Evolutionary conservation across 2,797 vertebrate genomes (phyloP), one percentile per base, ranked within the genome.

Genomic region (Callimico goeldii): DNA sequence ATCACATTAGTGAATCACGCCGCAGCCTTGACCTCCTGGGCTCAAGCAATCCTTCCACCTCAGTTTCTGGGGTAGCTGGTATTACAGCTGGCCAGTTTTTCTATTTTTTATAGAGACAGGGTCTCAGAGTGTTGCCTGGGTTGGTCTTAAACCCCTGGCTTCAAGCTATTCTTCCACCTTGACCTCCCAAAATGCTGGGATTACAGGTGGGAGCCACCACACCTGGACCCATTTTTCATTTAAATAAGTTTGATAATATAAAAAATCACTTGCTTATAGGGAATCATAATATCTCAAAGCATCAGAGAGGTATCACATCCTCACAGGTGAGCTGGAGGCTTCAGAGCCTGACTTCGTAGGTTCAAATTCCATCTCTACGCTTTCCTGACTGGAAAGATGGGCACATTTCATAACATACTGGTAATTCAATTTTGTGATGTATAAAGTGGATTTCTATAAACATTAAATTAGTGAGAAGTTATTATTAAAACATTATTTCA

Each of bases 361-460:
- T 75, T 83, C 81, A 96, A 91, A 90, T 83, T 50, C 15, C 43
- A 72, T 39, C 95, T 95, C 36, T 95, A 15, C 33, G 43, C 2
- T 28, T n/a, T 67, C 41, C 36, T 91, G 20, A 36, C 7, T 75
- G 20, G 14, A 5, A 81, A 73, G 22, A 5, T 46, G 76, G 30
- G 28, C 12, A 73, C 2, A 55, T 58, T 82, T 89, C 19, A 46
- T 58, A 75, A 50, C 17, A 43, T 36, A 14, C 14, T 1, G 82
- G 4, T 55, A 33, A 19, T 95, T 86, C 13, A 30, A 26, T 86
- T 89, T 20, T 72, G 39, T 89, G 41, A 72, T 87, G 11, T 86
- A 1, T 86, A 86, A 94, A 85, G 19, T 48, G 4, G 7, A 76
- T 76, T 83, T 91, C 88, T 85, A n/a, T 20, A 91, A 88, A 88